phyloP scores from a whole-genome alignment of 1,140 invertebrate genomes.

The Delia radicum region DNA sequence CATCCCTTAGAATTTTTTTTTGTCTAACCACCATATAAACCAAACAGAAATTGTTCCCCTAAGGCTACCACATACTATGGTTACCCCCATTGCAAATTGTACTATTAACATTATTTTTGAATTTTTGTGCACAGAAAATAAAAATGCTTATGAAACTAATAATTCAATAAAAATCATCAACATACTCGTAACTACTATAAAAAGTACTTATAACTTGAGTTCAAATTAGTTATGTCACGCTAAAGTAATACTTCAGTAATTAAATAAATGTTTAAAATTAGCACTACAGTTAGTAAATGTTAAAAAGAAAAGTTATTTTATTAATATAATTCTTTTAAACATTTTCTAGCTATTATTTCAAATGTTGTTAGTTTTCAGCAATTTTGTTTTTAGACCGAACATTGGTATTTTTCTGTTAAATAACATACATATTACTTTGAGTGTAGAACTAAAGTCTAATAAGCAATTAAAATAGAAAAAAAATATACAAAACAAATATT shows the following conservation, averaged over 20 bases:
- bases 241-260: too few species aligned
- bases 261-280: too few species aligned
- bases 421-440: too few species aligned
- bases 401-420: too few species aligned
- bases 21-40: neutral
- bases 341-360: too few species aligned
- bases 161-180: slow-evolving; percentile 6
- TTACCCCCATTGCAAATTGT: neutral
- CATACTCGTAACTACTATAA: neutral
- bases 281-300: too few species aligned
- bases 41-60: neutral
- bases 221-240: slow-evolving; percentile 8
- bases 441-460: slow-evolving; percentile 12
- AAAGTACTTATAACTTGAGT: neutral
- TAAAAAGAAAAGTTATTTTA: too few species aligned
- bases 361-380: too few species aligned
- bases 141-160: neutral
- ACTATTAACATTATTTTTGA: neutral
- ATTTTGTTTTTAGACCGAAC: too few species aligned
- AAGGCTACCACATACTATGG: slow-evolving; percentile 5
- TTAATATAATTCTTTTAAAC: too few species aligned
- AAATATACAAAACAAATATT: neutral
- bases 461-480: slow-evolving; percentile 12
- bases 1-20: neutral
- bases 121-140: too few species aligned